Evolutionary conservation across 1,140 invertebrate genomes (phyloP), one percentile per base, ranked within the genome.

Genomic region (Ericerus pela): DNA sequence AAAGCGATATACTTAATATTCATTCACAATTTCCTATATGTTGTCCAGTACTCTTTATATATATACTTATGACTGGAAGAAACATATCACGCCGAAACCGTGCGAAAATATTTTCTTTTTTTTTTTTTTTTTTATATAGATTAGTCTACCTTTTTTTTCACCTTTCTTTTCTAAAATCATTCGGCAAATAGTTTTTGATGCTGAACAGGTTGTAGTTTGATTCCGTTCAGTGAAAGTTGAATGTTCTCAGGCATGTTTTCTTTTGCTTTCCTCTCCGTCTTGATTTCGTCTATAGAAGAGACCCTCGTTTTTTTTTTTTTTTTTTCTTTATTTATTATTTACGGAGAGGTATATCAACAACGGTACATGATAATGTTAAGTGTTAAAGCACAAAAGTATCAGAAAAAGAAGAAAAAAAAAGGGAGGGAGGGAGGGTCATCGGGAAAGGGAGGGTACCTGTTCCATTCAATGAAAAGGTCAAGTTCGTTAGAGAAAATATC

Each of bases 401-500:
- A n/a, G n/a, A n/a, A n/a, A n/a, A n/a, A n/a, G n/a, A n/a, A n/a
- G n/a, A n/a, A n/a, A n/a, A n/a, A n/a, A n/a, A n/a, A n/a, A n/a
- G n/a, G n/a, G n/a, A n/a, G n/a, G n/a, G n/a, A n/a, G n/a, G n/a
- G n/a, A n/a, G n/a, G n/a, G n/a, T n/a, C n/a, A n/a, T n/a, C n/a
- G n/a, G n/a, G n/a, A n/a, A n/a, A n/a, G n/a, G n/a, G n/a, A n/a
- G n/a, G n/a, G 4, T 16, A 38, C 36, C 36, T 38, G 36, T 38
- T 38, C 36, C 14, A 38, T 38, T 38, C 36, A 38, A 38, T 38
- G 36, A 38, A 38, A 38, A 38, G 36, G 36, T 38, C 36, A 38
- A 38, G 36, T 38, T 38, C 36, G 36, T 38, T 38, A 18, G 36
- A 38, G 36, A 38, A 38, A 38, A 38, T 38, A 38, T 38, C 36